Conservation (phyloP, 2,797 vertebrate species). For the Menidia menidia region DNA sequence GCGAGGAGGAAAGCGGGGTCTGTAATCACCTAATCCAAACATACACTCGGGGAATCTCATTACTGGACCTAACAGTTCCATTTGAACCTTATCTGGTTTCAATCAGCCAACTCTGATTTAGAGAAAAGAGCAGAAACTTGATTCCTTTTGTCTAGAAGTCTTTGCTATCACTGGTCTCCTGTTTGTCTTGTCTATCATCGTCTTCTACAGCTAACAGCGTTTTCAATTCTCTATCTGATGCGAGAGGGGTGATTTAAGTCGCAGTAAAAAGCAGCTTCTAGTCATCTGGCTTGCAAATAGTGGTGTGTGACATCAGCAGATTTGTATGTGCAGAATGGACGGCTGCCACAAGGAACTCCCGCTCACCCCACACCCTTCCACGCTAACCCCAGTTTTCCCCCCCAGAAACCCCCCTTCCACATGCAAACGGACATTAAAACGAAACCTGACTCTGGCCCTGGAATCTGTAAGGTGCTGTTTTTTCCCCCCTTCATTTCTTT, state of each 20-base stretch:
- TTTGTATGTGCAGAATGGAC: slow-evolving; percentile 72
- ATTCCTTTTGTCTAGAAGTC: slow-evolving; percentile 80
- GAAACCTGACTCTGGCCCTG: slow-evolving; percentile 84
- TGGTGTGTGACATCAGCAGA: slow-evolving; percentile 73
- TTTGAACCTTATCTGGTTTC: slow-evolving; percentile 86
- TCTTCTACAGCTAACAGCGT: slow-evolving; percentile 55
- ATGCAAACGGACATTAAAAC: slow-evolving; percentile 87
- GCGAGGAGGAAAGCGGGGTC: slow-evolving; percentile 72
- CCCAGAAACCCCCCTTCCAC: slow-evolving; percentile 61
- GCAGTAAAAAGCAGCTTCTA: slow-evolving; percentile 63
- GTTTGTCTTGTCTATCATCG: slow-evolving; percentile 80
- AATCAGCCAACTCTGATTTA: slow-evolving; percentile 80
- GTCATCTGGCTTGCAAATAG: slow-evolving; percentile 60
- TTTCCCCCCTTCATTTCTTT: slow-evolving; percentile 71
- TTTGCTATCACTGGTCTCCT: slow-evolving; percentile 67
- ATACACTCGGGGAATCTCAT: slow-evolving; percentile 85
- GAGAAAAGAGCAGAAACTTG: slow-evolving; percentile 74
- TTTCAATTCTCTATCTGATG: slow-evolving; percentile 64
- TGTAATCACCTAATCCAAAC: slow-evolving; percentile 89
- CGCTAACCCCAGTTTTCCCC: slow-evolving; percentile 60
- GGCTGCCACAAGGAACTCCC: slow-evolving; percentile 77
- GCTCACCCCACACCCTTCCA: slow-evolving; percentile 70
- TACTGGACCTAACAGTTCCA: slow-evolving; percentile 83
- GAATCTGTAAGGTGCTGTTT: slow-evolving; percentile 84
- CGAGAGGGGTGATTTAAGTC: slow-evolving; percentile 38